Evolutionary conservation across 2,113 vertebrate genomes (phyloP).

Genomic region (Myanophis thanlyinensis): DNA sequence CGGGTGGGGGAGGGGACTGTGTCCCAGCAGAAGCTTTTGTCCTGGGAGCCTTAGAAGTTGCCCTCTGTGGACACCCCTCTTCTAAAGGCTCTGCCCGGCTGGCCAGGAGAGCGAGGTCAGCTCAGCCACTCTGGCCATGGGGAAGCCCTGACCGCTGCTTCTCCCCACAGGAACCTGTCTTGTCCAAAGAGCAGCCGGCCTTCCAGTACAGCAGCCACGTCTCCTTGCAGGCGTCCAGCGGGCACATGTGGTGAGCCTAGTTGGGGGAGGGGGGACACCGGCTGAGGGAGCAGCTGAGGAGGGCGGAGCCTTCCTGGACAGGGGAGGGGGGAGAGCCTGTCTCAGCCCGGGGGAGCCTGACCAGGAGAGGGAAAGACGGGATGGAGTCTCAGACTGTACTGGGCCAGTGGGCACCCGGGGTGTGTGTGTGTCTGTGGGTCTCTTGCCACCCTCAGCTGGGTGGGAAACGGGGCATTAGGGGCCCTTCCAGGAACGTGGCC

Average conservation of each 20-base stretch:
- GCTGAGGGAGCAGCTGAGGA: not conserved
- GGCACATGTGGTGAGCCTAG: slow-evolving; percentile 93
- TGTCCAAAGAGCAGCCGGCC: slow-evolving; percentile 96
- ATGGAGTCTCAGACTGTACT: not conserved
- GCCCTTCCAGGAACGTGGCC: not conserved
- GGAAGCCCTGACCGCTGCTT: not conserved
- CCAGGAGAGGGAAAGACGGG: rapidly evolving
- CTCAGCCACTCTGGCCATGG: not conserved
- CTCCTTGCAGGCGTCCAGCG: slow-evolving; percentile 94
- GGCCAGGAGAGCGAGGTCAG: too few species aligned
- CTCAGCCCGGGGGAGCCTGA: not conserved
- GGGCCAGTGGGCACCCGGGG: too few species aligned
- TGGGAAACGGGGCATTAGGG: not conserved
- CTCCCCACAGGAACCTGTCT: slow-evolving; percentile 84
- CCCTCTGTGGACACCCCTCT: not conserved
- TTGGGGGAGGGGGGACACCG: not conserved
- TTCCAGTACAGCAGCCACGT: slow-evolving; percentile 99
- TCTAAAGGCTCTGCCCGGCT: too few species aligned
- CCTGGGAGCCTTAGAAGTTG: not conserved
- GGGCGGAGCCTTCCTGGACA: too few species aligned
- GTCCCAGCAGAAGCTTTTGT: not conserved
- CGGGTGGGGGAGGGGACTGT: rapidly evolving
- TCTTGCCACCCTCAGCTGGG: not conserved
- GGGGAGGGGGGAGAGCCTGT: not conserved
- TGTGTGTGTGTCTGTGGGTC: too few species aligned